A percentile compares a stretch with the other conserved stretches of the same genome.
Conservation (phyloP, 2,797 vertebrate genomes). For the Clarias pachynema region DNA sequence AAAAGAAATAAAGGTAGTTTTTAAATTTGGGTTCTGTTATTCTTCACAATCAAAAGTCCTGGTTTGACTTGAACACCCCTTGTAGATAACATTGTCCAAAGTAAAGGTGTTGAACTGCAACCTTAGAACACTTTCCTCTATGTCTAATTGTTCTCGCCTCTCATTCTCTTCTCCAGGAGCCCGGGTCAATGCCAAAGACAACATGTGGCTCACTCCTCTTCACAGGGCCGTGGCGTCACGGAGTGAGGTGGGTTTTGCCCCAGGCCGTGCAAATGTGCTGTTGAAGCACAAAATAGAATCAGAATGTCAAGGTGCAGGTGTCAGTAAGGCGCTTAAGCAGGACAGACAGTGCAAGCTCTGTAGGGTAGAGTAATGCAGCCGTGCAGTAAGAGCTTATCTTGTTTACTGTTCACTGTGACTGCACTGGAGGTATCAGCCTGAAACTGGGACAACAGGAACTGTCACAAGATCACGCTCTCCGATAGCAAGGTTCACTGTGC, state of each 20-base stretch:
- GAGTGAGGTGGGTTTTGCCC: slow-evolving; percentile 82
- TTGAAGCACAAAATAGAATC: neutral
- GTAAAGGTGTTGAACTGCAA: neutral
- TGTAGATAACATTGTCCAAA: neutral
- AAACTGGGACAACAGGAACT: slow-evolving; percentile 44
- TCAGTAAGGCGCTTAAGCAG: neutral
- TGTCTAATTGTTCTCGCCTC: slow-evolving; percentile 16
- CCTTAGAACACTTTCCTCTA: neutral
- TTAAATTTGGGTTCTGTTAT: too few relatives aligned
- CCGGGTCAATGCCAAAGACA: slow-evolving; percentile 97
- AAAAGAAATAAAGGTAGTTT: too few relatives aligned
- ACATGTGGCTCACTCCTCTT: slow-evolving; percentile 97
- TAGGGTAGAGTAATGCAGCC: neutral
- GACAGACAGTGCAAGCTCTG: neutral
- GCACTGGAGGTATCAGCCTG: slow-evolving; percentile 7
- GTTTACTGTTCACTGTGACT: neutral
- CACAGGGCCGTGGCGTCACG: slow-evolving; percentile 94
- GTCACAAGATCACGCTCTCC: neutral
- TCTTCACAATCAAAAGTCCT: too few relatives aligned
- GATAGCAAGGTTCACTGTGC: slow-evolving; percentile 5
- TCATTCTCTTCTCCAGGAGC: slow-evolving; percentile 71
- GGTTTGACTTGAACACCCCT: too few relatives aligned
- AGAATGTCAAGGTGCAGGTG: slow-evolving; percentile 13
- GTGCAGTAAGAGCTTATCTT: neutral
- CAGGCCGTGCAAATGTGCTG: neutral